Evolutionary conservation across 2,888 invertebrate species (phyloP).

Genomic region (Hipparchia sbordonii): DNA sequence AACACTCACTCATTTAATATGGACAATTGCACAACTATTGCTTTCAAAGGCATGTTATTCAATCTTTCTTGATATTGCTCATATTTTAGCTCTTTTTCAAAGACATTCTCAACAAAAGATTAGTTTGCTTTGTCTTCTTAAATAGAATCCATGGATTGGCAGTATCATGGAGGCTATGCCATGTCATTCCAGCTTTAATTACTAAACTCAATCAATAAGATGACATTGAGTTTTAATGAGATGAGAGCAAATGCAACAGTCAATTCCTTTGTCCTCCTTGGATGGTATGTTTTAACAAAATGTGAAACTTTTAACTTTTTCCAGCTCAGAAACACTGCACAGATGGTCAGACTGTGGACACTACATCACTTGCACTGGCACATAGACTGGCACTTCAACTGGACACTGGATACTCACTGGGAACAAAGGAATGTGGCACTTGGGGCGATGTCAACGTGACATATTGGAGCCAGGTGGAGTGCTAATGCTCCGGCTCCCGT

Average conservation of each 20-base stretch:
- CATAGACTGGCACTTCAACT: constrained; percentile 29
- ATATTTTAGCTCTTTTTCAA: not conserved
- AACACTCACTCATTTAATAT: not conserved
- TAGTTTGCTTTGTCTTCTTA: not conserved
- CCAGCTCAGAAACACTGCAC: constrained; percentile 1
- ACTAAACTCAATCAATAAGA: constrained; percentile 5
- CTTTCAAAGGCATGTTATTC: not conserved
- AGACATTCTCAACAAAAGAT: too few relatives aligned
- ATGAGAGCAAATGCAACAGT: constrained; percentile 5
- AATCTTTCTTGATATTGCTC: not conserved
- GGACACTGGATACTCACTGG: constrained; percentile 26
- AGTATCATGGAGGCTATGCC: not conserved
- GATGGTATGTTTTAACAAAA: not conserved
- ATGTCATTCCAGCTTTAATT: not conserved
- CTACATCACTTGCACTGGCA: constrained; percentile 27
- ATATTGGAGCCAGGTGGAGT: not conserved
- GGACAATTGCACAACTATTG: not conserved
- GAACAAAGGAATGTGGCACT: constrained; percentile 42
- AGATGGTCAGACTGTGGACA: not conserved
- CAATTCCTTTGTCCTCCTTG: constrained; percentile 23
- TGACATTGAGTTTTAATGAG: not conserved
- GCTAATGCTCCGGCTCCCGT: not conserved
- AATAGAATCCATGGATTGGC: not conserved
- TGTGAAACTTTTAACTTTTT: not conserved
- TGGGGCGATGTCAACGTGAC: constrained; percentile 15